phyloP scores from a whole-genome alignment of 2,113 vertebrate species.

The Cercocebus atys region DNA sequence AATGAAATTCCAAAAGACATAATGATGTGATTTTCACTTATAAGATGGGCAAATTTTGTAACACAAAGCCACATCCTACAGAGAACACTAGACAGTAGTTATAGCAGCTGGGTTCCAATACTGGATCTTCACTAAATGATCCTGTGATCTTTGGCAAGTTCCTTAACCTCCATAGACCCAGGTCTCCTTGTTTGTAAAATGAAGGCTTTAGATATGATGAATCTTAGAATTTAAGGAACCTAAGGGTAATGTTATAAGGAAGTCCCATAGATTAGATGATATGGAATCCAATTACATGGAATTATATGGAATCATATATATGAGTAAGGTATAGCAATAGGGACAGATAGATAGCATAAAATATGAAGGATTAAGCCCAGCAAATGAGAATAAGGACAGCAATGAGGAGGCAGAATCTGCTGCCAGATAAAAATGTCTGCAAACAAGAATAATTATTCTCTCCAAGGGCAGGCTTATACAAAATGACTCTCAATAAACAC shows the following conservation, averaged over 20 bases:
- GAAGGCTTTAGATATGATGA: background rate
- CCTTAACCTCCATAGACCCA: background rate
- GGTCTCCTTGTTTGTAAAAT: background rate
- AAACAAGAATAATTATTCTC: background rate
- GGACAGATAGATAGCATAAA: constrained; percentile 1
- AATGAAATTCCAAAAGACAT: constrained; percentile 10
- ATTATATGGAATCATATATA: background rate
- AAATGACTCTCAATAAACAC: background rate
- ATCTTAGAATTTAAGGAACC: constrained; percentile 37
- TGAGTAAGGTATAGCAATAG: background rate
- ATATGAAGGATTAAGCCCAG: background rate
- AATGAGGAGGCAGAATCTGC: constrained; percentile 15
- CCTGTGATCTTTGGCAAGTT: background rate
- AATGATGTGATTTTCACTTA: constrained; percentile 2
- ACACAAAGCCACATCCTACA: background rate
- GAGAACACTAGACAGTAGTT: background rate
- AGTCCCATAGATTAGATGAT: background rate
- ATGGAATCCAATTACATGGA: background rate
- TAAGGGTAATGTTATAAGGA: background rate
- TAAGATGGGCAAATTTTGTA: background rate
- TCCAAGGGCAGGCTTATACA: background rate
- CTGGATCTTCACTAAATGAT: background rate
- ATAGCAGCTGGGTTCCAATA: background rate
- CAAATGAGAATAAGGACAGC: background rate
- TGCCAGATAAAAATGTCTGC: background rate